phyloP scores from a whole-genome alignment of 2,113 vertebrate genomes.

The Ochotona curzoniae region DNA sequence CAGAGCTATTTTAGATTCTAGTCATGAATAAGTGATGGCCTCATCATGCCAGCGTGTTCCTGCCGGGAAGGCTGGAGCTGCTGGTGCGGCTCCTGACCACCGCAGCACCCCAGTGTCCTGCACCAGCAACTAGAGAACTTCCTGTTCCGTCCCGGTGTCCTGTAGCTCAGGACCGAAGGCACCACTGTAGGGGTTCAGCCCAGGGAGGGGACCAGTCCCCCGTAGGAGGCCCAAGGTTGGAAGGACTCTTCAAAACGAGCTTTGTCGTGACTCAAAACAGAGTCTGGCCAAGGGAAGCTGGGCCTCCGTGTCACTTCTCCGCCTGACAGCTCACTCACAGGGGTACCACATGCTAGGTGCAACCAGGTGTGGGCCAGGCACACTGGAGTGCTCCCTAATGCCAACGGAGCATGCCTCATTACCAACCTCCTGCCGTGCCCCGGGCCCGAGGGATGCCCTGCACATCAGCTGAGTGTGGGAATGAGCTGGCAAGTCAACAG shows the following conservation, averaged over 20 bases:
- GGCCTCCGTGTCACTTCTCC: too few species aligned
- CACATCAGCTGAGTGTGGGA: neutral
- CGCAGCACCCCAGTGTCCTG: too few species aligned
- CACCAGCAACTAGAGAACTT: neutral
- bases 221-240: too few species aligned
- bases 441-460: neutral
- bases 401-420: too few species aligned
- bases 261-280: neutral
- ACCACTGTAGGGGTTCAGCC: too few species aligned
- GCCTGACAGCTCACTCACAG: too few species aligned
- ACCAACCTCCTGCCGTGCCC: too few species aligned
- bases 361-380: too few species aligned
- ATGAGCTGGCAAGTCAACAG: neutral
- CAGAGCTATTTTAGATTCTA: slow-evolving; percentile 20
- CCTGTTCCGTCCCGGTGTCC: neutral
- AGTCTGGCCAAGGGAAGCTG: neutral
- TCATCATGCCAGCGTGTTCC: neutral
- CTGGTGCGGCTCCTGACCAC: neutral
- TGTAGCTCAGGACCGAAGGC: neutral
- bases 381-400: too few species aligned
- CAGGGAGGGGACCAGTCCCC: too few species aligned
- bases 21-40: slow-evolving; percentile 38
- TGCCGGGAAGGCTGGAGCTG: fast-evolving
- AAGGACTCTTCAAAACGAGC: too few species aligned
- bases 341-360: too few species aligned